Base-by-base conservation (phyloP, 2,888 invertebrate species). In the Eilema griseolum region DNA sequence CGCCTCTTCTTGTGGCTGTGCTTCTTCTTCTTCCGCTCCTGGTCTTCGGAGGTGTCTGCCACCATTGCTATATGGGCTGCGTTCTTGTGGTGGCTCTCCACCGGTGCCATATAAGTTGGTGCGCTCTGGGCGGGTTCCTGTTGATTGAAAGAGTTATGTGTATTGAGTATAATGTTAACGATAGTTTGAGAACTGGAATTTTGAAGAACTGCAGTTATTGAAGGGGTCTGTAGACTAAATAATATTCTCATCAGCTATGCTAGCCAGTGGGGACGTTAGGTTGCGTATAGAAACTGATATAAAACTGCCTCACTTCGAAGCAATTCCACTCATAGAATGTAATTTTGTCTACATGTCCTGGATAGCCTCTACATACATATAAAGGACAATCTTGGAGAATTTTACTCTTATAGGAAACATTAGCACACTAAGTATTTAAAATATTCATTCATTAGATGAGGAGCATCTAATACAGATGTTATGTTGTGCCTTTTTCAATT, bases 51-150 rank as follows among this genome's bases (percentile, higher is more conserved):
- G 0, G 59, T 23, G 2, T 85, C 86, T 0, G 80, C 20, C 8
- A 66, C 64, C 1, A 75, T 33, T 0, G 73, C 37, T 37, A 79
- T 75, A 62, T 79, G 80, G 20, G 82, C 12, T 8, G 75, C 63
- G 37, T 10, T 65, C 66, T 88, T 90, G 0, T 86, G 85, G 0
- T 52, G 68, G 8, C 10, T 60, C n/a, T 92, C 92, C 0, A 93
- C 90, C 0, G 94, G 93, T 0, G 93, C 94, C 93, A 94, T 92
- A 80, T 93, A 94, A 0, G 90, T 92, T 5, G 66, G 33, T 7
- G 52, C 62, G 12, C 20, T 65, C 61, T 82, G 80, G 0, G 84
- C 77, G 3, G 92, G 91, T 71, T 92, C 93, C 93, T 93, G 75
- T 5, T 26, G 56, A 46, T 24, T 61, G 33, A 65, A 24, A 26